Evolutionary conservation across 2,888 invertebrate species (phyloP).

Genomic region (Oconnorella tubifera): DNA sequence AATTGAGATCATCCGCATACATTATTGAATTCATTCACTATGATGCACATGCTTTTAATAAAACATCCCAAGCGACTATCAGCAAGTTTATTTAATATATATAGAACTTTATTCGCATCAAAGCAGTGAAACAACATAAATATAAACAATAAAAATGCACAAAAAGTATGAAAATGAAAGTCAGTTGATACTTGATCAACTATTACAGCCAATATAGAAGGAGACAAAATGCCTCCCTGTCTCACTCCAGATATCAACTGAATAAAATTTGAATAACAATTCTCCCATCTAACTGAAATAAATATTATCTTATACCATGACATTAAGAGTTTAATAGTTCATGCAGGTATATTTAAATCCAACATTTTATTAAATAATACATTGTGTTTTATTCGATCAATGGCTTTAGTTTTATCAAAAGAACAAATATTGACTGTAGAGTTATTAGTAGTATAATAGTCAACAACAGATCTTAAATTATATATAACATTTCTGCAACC

Average conservation of each 20-base stretch:
- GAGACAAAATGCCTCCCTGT: background rate
- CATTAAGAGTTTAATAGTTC: background rate
- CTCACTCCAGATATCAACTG: background rate
- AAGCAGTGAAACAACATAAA: no score
- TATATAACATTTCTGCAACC: no score
- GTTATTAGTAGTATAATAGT: no score
- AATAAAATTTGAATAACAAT: background rate
- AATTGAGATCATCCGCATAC: background rate
- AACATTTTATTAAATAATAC: no score
- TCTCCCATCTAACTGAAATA: background rate
- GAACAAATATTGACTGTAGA: no score
- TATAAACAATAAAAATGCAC: no score
- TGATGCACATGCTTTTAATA: background rate
- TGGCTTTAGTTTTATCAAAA: no score
- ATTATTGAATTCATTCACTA: background rate
- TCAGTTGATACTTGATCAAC: background rate
- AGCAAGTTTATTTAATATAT: background rate
- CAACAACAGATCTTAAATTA: no score
- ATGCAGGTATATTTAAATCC: background rate
- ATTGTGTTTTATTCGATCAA: no score
- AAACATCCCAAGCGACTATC: background rate
- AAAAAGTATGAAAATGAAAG: no score
- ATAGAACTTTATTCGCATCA: no score
- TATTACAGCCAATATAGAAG: background rate
- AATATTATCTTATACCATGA: background rate